phyloP scores from a whole-genome alignment of 2,113 vertebrate genomes.

The Melospiza melodia region DNA sequence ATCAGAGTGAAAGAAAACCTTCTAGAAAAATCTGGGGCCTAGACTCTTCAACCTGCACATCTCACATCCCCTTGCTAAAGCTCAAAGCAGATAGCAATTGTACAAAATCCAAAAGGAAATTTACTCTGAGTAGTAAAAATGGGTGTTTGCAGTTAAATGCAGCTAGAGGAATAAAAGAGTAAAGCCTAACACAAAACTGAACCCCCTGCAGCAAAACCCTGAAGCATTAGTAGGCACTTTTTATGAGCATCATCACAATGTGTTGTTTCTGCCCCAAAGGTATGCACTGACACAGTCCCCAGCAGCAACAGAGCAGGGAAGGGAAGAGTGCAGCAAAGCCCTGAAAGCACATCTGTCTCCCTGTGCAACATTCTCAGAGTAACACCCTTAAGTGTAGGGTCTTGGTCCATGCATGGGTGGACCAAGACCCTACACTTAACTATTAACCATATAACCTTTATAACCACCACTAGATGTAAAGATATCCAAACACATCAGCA shows the following conservation, averaged over 20 bases:
- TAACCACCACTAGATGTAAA: background rate
- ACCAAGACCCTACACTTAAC: too few relatives aligned
- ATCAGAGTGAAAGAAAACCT: background rate
- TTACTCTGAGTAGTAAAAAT: background rate
- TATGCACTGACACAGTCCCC: background rate
- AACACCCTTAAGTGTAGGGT: background rate
- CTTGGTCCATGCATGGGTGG: background rate
- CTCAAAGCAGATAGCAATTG: background rate
- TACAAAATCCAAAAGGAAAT: background rate
- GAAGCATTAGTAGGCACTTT: background rate
- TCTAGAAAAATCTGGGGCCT: background rate
- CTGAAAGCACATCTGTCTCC: background rate
- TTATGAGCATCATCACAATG: background rate
- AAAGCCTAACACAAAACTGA: background rate
- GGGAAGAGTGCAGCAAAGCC: background rate
- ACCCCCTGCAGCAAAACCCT: background rate
- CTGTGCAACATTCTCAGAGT: background rate
- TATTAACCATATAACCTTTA: background rate
- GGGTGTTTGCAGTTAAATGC: background rate
- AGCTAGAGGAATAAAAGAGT: background rate
- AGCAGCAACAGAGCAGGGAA: background rate
- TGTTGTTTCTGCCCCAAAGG: background rate
- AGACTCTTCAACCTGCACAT: background rate
- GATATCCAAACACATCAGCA: background rate
- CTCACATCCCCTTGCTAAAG: background rate